A percentile compares a stretch with the other conserved stretches of the same genome.
These are phyloP conservation scores for Clavelina lepadiformis DNA, from an alignment of 23 tunicate genomes.

Conservation along the genomic window DNA sequence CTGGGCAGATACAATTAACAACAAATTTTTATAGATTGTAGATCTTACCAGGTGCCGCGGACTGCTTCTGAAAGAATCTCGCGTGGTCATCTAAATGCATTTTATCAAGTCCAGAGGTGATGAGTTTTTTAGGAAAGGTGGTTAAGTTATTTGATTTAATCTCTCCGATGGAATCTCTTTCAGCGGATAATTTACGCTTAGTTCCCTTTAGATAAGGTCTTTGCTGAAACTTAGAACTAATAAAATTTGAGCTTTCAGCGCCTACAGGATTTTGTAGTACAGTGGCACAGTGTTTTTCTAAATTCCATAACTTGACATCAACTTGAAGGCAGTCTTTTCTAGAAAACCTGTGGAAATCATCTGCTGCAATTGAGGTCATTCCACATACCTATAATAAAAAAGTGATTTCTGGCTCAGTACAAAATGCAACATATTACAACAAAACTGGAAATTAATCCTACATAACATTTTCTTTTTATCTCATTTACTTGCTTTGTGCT, in stretches of 20 bases:
- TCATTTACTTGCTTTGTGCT: not conserved
- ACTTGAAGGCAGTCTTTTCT: not conserved
- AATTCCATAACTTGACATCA: too few relatives aligned
- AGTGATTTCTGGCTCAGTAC: not conserved
- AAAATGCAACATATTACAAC: not conserved
- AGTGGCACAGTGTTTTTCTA: too few relatives aligned
- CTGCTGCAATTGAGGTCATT: slow-evolving; percentile 28
- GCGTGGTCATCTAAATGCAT: slow-evolving; percentile 52
- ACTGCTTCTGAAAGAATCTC: slow-evolving; percentile 6
- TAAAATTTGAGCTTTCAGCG: too few relatives aligned
- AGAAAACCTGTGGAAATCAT: not conserved
- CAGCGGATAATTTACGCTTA: not conserved
- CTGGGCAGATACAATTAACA: too few relatives aligned
- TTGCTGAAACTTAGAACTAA: slow-evolving; percentile 2
- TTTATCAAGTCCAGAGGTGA: not conserved
- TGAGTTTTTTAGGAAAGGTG: not conserved
- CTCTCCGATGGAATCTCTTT: not conserved
- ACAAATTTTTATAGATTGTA: too few relatives aligned
- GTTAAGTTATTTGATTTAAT: too few relatives aligned
- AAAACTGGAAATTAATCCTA: not conserved
- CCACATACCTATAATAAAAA: slow-evolving; percentile 27
- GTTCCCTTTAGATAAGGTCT: not conserved
- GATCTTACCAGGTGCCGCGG: slow-evolving; percentile 3
- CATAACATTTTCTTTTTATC: not conserved
- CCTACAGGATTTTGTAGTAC: too few relatives aligned